These are phyloP conservation scores for Stenolophus ochropezus DNA, from an alignment of 2,888 invertebrate species.

Conservation along the genomic window DNA sequence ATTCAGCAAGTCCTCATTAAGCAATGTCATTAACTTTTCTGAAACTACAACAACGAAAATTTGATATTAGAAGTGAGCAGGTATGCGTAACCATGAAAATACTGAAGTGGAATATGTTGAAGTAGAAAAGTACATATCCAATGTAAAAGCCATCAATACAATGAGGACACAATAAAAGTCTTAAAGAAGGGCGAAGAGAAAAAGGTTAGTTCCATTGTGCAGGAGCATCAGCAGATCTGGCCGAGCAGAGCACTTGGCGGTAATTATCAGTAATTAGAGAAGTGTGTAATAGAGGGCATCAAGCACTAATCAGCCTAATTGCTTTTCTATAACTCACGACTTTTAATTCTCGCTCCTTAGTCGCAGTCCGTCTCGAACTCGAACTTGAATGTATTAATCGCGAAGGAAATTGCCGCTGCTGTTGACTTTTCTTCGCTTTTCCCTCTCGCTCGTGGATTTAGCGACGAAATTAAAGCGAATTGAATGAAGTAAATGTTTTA, in stretches of 20 bases:
- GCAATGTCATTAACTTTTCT: too few species aligned
- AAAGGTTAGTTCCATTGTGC: constrained; percentile 38
- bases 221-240: neutral
- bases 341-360: constrained; percentile 50
- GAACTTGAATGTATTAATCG: constrained; percentile 41
- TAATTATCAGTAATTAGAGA: constrained; percentile 67
- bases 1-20: too few species aligned
- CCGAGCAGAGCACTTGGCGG: constrained; percentile 64
- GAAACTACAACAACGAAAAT: too few species aligned
- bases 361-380: neutral
- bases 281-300: constrained; percentile 62
- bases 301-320: constrained; percentile 58
- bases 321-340: constrained; percentile 57
- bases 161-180: constrained; percentile 9
- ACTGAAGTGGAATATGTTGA: neutral
- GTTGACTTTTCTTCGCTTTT: constrained; percentile 45
- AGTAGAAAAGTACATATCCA: neutral
- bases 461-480: constrained; percentile 45
- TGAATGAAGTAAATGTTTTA: constrained; percentile 48
- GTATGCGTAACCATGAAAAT: neutral
- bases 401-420: constrained; percentile 38
- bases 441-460: constrained; percentile 9
- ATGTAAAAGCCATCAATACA: constrained; percentile 1
- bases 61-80: too few species aligned
- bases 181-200: constrained; percentile 8